Conservation (phyloP, 2,797 vertebrate genomes). For the Poeciliopsis infans region DNA sequence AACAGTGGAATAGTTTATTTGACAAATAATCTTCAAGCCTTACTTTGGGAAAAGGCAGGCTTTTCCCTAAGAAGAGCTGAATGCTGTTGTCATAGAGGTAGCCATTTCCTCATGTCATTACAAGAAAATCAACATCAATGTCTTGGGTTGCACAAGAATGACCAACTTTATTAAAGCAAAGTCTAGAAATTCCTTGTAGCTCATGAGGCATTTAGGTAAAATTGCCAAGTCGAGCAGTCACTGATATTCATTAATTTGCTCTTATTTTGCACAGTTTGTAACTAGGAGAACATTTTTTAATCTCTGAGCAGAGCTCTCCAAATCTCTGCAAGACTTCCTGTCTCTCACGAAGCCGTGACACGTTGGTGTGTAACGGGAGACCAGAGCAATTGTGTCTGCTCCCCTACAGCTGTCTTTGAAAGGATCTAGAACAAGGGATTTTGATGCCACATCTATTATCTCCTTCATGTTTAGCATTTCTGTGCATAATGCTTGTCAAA, state of each 20-base stretch:
- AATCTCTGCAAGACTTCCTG: neutral
- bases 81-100: neutral
- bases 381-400: neutral
- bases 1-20: neutral
- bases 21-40: neutral
- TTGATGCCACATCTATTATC: neutral
- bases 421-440: neutral
- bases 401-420: neutral
- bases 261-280: slow-evolving; percentile 6
- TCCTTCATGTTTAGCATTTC: neutral
- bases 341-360: neutral
- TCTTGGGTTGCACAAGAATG: neutral
- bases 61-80: neutral
- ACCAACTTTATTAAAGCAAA: neutral
- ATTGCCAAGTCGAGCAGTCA: slow-evolving; percentile 22
- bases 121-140: neutral
- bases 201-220: slow-evolving; percentile 27
- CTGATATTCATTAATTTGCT: slow-evolving; percentile 12
- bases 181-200: slow-evolving; percentile 11
- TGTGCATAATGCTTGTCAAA: neutral
- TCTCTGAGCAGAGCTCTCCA: neutral
- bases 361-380: neutral
- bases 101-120: neutral
- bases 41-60: neutral
- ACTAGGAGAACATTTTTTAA: neutral